These are phyloP conservation scores for Acanthococcus lagerstroemiae DNA, from an alignment of 2,888 invertebrate genomes.

Conservation along the genomic window DNA sequence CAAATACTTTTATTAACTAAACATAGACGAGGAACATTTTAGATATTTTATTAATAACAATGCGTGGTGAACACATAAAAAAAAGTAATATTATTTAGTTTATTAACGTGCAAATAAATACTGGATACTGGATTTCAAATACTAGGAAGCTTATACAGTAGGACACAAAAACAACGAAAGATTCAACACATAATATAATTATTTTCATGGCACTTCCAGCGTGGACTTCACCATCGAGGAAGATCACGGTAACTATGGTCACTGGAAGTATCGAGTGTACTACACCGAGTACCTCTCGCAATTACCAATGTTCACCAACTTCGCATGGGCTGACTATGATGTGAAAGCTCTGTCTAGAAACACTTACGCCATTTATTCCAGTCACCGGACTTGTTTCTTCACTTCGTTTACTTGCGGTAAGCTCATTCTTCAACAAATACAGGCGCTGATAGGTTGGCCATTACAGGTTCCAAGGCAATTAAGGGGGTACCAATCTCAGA, in stretches of 20 bases:
- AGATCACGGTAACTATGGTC: slow-evolving; percentile 55
- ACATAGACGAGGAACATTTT: too few species aligned
- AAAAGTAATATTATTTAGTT: too few species aligned
- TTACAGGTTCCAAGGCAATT: too few species aligned
- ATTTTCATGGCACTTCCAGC: slow-evolving; percentile 43
- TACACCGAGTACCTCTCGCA: slow-evolving; percentile 56
- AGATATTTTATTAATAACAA: too few species aligned
- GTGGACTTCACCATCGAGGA: slow-evolving; percentile 51
- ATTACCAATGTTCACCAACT: slow-evolving; percentile 53
- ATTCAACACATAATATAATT: not conserved
- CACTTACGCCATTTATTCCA: slow-evolving; percentile 50
- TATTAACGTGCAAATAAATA: too few species aligned
- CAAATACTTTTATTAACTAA: too few species aligned
- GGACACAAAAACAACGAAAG: not conserved
- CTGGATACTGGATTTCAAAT: too few species aligned
- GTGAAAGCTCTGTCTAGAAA: slow-evolving; percentile 45
- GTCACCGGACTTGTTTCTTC: slow-evolving; percentile 55
- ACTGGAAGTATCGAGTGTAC: slow-evolving; percentile 55
- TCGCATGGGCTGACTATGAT: slow-evolving; percentile 50
- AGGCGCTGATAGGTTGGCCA: too few species aligned
- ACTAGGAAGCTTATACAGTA: too few species aligned
- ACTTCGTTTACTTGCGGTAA: slow-evolving; percentile 51
- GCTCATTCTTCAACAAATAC: too few species aligned
- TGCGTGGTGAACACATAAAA: too few species aligned
- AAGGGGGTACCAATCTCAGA: too few species aligned